Evolutionary conservation across 2,888 invertebrate species (phyloP).

Genomic region (Aethes cnicana): DNA sequence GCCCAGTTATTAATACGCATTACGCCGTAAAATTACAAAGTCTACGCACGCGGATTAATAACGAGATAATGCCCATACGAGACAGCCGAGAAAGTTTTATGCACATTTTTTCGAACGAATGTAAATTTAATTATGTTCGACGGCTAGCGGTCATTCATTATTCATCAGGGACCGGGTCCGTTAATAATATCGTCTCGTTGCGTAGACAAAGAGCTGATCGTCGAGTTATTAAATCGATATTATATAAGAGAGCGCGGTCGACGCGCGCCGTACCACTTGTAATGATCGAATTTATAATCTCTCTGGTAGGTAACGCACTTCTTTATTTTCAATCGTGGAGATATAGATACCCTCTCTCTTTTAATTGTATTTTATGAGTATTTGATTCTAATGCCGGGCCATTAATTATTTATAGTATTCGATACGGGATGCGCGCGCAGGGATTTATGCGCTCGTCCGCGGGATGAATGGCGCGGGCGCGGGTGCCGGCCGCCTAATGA

Average conservation of each 20-base stretch:
- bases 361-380: slow-evolving; percentile 83
- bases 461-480: slow-evolving; percentile 55
- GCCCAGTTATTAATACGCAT: slow-evolving; percentile 48
- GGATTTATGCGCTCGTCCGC: slow-evolving; percentile 72
- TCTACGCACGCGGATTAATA: slow-evolving; percentile 51
- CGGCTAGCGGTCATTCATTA: slow-evolving; percentile 43
- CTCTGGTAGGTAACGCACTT: slow-evolving; percentile 74
- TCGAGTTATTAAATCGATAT: slow-evolving; percentile 75
- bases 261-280: slow-evolving; percentile 74
- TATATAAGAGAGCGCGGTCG: slow-evolving; percentile 71
- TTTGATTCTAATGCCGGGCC: slow-evolving; percentile 81
- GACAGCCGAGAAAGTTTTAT: slow-evolving; percentile 43
- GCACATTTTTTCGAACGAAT: slow-evolving; percentile 40
- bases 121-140: slow-evolving; percentile 38
- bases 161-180: slow-evolving; percentile 39
- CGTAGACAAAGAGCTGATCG: slow-evolving; percentile 57
- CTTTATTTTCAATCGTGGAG: slow-evolving; percentile 74
- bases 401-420: slow-evolving; percentile 82
- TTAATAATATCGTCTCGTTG: slow-evolving; percentile 51
- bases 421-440: slow-evolving; percentile 71
- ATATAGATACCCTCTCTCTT: slow-evolving; percentile 75
- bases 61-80: slow-evolving; percentile 46
- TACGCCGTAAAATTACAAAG: slow-evolving; percentile 61
- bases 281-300: slow-evolving; percentile 80
- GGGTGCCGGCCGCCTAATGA: slow-evolving; percentile 39